Base-by-base conservation (phyloP, 92 coral and sea anemone genomes). In the Desmophyllum pertusum region DNA sequence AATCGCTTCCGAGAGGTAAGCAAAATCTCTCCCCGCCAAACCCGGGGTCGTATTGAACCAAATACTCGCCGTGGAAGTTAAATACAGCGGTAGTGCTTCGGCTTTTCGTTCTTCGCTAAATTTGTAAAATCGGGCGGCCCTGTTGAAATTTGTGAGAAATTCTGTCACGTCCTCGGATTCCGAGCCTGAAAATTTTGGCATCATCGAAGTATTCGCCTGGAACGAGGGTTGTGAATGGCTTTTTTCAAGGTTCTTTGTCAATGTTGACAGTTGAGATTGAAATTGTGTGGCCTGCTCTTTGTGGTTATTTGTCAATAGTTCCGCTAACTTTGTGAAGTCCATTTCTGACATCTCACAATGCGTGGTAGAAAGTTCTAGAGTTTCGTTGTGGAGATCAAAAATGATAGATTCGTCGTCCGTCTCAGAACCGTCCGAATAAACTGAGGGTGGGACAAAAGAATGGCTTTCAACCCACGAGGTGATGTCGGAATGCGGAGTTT, bases 331-430 rank as follows among this genome's bases (percentile, higher is more conserved):
- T 59, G 4, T 19, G 4, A 27, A 4, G 6, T 59, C 65, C 30
- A 59, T 59, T 59, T 59, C 23, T 6, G 23, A 19, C 3, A 5
- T 6, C 4, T 19, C n/a, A 27, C 6, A 27, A 18, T 3, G 4
- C 11, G 65, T 18, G 11, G n/a, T 59, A 14, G 30, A 27, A 27
- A 59, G 65, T 18, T 59, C 30, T 59, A 59, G 5, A 59, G 65
- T 59, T 59, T 59, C 65, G n/a, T 59, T 27, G 65, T 59, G 65
- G 11, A 59, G 65, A 14, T 59, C 65, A 59, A 59, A 27, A 59
- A 59, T 27, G 4, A 59, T 59, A 27, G 65, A 59, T 14, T 59
- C 65, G 65, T 59, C 65, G 65, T 59, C 65, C 9, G 65, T 59
- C 3, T 18, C 25, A 18, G 25, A 18, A 5, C 23, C 65, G 6